Percentiles rank a stretch among this genome's conserved stretches.
These are phyloP conservation scores for Ploceus nigricollis DNA, from an alignment of 2,113 vertebrate genomes.

Conservation along the genomic window DNA sequence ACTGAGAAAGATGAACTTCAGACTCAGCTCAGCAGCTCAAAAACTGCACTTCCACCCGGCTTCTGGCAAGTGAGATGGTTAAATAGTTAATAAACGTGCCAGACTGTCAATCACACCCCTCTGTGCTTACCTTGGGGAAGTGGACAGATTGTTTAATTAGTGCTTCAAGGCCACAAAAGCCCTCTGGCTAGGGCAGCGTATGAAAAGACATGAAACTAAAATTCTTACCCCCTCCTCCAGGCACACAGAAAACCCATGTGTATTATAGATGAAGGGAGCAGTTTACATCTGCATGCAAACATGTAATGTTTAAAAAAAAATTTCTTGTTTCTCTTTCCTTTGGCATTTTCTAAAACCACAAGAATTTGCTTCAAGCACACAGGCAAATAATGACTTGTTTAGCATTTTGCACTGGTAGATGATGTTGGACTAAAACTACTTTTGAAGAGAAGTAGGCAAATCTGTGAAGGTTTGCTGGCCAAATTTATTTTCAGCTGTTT, in stretches of 20 bases:
- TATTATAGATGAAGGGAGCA: not conserved
- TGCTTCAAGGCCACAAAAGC: not conserved
- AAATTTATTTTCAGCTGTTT: not conserved
- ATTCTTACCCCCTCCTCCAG: not conserved
- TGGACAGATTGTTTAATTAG: conserved; percentile 18
- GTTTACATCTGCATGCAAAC: not conserved
- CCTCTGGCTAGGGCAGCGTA: not conserved
- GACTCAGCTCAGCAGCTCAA: not conserved
- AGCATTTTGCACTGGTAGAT: not conserved
- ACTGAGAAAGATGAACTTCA: not conserved
- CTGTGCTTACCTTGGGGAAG: not conserved
- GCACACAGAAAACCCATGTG: not conserved
- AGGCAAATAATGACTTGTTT: not conserved
- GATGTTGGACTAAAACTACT: not conserved
- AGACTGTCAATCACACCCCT: not conserved
- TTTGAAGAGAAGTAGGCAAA: not conserved
- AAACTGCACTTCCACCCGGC: not conserved
- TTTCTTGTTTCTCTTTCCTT: not conserved
- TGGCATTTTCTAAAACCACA: not conserved
- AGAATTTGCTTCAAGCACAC: not conserved
- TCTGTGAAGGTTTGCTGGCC: not conserved
- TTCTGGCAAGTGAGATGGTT: not conserved
- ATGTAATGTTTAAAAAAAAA: not conserved
- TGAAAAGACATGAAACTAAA: not conserved
- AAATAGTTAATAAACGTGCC: not conserved